A percentile compares a stretch with the other conserved stretches of the same genome.
phyloP scores from a whole-genome alignment of 1,140 invertebrate species.

The Drosophila sechellia region DNA sequence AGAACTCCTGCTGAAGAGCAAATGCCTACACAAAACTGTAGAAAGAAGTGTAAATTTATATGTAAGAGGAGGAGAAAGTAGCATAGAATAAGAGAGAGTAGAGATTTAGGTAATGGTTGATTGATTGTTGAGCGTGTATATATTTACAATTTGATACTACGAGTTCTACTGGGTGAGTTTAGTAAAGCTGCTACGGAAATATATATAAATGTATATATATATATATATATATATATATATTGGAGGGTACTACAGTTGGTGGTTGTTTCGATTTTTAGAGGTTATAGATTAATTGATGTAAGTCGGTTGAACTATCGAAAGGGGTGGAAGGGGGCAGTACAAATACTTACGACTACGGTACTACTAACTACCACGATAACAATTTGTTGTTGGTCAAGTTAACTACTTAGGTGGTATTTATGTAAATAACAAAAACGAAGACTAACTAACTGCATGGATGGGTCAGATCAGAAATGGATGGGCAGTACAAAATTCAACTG shows the following conservation, averaged over 20 bases:
- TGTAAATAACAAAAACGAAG: constrained; percentile 17
- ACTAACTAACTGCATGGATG: constrained; percentile 51
- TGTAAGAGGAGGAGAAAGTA: constrained; percentile 58
- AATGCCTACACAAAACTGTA: constrained; percentile 63
- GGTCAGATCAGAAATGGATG: constrained; percentile 23
- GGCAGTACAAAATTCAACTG: constrained; percentile 12
- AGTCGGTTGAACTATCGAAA: constrained; percentile 32
- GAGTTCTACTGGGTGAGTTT: constrained; percentile 76
- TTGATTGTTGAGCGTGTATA: constrained; percentile 69
- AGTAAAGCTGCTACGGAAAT: constrained; percentile 76
- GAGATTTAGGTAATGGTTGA: constrained; percentile 54
- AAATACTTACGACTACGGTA: constrained; percentile 39
- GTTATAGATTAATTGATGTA: constrained; percentile 42
- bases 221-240: constrained; percentile 41
- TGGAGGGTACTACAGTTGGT: constrained; percentile 28
- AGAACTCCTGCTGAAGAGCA: constrained; percentile 60
- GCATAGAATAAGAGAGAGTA: constrained; percentile 36
- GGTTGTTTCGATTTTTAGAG: constrained; percentile 33
- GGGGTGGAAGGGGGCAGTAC: constrained; percentile 11
- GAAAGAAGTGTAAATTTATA: constrained; percentile 50
- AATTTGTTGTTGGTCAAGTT: constrained; percentile 29
- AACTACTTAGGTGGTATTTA: constrained; percentile 34
- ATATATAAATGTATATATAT: constrained; percentile 38
- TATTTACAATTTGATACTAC: constrained; percentile 78
- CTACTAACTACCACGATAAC: constrained; percentile 49